Base-by-base conservation (phyloP, 2,113 vertebrate genomes). In the Aplodontia rufa region DNA sequence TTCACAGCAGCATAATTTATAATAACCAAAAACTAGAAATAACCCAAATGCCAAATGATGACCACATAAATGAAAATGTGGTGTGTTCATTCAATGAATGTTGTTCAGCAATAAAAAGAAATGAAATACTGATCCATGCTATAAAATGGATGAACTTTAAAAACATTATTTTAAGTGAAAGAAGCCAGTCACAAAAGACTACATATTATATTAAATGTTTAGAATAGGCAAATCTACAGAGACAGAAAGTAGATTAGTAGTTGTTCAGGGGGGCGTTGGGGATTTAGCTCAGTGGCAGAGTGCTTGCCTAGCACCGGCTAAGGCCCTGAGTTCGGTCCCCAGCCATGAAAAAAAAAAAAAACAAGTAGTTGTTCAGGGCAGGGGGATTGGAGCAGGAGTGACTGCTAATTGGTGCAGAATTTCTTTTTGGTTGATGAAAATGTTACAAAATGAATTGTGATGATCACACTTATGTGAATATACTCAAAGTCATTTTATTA, bases 61-160 rank as follows among this genome's bases (percentile, higher is more conserved):
- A 92, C 24, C 42, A 51, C n/a, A 62, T 72, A 94, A 79, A 87
- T 66, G 40, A 94, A 91, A 91, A 90, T 66, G 45, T 49, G 24
- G 53, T 72, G 16, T n/a, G 76, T 37, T 82, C 35, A 80, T 13
- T 58, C 5, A 88, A 66, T 49, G 53, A 88, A 66, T 49, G 53
- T 32, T 69, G 69, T 45, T 88, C n/a, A 51, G 49, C 49, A 78
- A 45, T 78, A 68, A 93, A 94, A 94, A 91, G n/a, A 55, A 72
- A 62, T 32, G 8, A 93, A 80, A 30, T 62, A 79, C 22, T 58
- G 55, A 58, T 58, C 22, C 8, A 5, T 40, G 11, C n/a, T 74
- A 51, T 30, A 55, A 80, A 24, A 79, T 6, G 30, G 40, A 82
- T 86, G 72, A 94, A 82, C 30, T 45, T 79, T 91, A 76, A 83